Evolutionary conservation across 92 coral and sea anemone species (phyloP), one percentile per base, ranked within the genome.

Genomic region (Desmophyllum pertusum): DNA sequence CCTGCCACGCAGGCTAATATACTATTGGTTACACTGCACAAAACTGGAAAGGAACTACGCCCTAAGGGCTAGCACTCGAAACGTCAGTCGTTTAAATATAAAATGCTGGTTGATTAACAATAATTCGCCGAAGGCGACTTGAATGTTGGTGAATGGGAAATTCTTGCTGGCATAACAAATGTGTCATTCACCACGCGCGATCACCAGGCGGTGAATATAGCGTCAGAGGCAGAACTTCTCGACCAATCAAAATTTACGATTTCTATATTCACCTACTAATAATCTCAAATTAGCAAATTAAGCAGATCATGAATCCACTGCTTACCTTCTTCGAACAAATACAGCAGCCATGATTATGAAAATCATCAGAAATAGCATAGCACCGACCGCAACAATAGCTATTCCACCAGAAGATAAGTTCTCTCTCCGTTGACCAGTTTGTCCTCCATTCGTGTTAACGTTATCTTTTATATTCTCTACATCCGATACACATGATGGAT

Each of bases 401-500:
- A 45, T 45, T 9, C 36, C 53, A 42, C 25, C 57, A 29, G 53
- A 46, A 72, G 52, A 72, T 10, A 72, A 15, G 21, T 45, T 19
- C 19, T 46, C 77, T 46, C 42, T 23, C n/a, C 6, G 52, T 7
- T 21, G 77, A 41, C 77, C 33, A 4, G 33, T 13, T 27, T 72
- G 27, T 14, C 57, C 14, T 5, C 55, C 36, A 3, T 72, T 67
- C 25, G 21, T 0, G 52, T 10, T 48, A 7, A 27, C 68, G 23
- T 67, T 69, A 27, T 45, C 78, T 17, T 48, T 23, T 13, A 42
- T 73, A 6, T 23, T 18, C 30, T 17, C 57, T 13, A 72, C 35
- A 4, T 27, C 75, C 25, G 50, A 62, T 41, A 35, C 65, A 68
- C 89, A 85, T 11, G 62, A 46, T 29, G 89, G 89, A 5, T 85